These are phyloP conservation scores for Eurytoma californica DNA, from an alignment of 2,888 invertebrate genomes.

Conservation along the genomic window DNA sequence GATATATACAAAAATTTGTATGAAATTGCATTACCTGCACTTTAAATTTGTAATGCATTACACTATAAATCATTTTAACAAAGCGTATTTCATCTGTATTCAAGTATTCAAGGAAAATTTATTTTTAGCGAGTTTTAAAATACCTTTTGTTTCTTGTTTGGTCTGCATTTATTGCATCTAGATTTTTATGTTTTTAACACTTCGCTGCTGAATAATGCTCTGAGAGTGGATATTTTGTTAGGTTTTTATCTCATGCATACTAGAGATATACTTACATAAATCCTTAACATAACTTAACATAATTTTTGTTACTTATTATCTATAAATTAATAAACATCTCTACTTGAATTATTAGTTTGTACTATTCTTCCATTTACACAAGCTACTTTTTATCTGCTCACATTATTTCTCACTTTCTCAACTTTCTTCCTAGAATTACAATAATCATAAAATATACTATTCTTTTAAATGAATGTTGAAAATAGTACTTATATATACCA, in stretches of 20 bases:
- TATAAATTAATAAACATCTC: not conserved
- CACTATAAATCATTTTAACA: conserved; percentile 33
- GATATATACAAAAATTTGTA: conserved; percentile 4
- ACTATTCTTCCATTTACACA: conserved; percentile 35
- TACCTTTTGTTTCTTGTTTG: not conserved
- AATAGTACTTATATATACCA: conserved; percentile 18
- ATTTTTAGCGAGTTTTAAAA: conserved; percentile 15
- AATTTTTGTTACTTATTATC: not conserved
- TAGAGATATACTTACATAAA: not conserved
- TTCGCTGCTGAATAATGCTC: not conserved
- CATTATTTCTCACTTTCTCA: conserved; percentile 5
- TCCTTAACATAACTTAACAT: conserved; percentile 22
- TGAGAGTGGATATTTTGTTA: conserved; percentile 7
- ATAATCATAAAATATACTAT: not conserved
- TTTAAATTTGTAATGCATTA: conserved; percentile 8
- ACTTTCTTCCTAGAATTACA: not conserved
- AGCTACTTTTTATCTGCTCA: conserved; percentile 7
- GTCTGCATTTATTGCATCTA: not conserved
- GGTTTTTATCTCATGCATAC: conserved; percentile 8
- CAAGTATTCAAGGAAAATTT: conserved; percentile 37
- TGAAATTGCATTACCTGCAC: conserved; percentile 17
- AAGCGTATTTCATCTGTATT: conserved; percentile 42
- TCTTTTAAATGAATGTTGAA: not conserved
- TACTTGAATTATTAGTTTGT: conserved; percentile 37
- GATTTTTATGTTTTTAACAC: conserved; percentile 17